Conservation (phyloP, 1,140 invertebrate species). For the Muscidifurax raptorellus region DNA sequence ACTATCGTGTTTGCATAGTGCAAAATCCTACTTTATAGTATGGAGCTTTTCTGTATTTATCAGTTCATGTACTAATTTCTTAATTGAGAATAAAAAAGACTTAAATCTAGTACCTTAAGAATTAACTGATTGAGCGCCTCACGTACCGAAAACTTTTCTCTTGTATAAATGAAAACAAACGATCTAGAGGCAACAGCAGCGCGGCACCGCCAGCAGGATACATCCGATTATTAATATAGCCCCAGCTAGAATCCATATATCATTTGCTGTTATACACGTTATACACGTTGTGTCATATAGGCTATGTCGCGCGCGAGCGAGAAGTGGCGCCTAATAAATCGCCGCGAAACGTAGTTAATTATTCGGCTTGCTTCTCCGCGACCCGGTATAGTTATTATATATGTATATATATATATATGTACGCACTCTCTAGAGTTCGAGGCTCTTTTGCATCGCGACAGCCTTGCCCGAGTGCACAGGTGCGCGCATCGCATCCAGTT, state of each 20-base stretch:
- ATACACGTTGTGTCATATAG: constrained; percentile 21
- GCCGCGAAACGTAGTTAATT: constrained; percentile 45
- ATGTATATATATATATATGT: neutral
- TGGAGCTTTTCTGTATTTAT: too few relatives aligned
- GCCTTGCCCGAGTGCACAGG: constrained; percentile 13
- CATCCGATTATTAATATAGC: constrained; percentile 46
- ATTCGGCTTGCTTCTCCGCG: constrained; percentile 28
- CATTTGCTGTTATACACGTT: neutral
- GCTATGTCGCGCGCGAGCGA: neutral
- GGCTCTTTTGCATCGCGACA: constrained; percentile 6
- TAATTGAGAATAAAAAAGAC: neutral
- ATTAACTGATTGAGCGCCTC: neutral
- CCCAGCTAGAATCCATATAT: constrained; percentile 23
- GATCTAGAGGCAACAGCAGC: constrained; percentile 1
- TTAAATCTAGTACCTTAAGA: neutral
- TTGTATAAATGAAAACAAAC: constrained; percentile 32
- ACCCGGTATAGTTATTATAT: neutral
- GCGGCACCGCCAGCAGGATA: neutral
- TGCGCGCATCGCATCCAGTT: constrained; percentile 58
- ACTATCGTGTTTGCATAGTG: too few relatives aligned
- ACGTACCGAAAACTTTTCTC: constrained; percentile 22
- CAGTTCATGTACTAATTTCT: neutral
- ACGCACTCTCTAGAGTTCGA: neutral
- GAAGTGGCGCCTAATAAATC: constrained; percentile 43
- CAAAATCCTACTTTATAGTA: too few relatives aligned